These are phyloP conservation scores for Rhabdornis inornatus DNA, from an alignment of 2,113 vertebrate genomes.

Conservation along the genomic window DNA sequence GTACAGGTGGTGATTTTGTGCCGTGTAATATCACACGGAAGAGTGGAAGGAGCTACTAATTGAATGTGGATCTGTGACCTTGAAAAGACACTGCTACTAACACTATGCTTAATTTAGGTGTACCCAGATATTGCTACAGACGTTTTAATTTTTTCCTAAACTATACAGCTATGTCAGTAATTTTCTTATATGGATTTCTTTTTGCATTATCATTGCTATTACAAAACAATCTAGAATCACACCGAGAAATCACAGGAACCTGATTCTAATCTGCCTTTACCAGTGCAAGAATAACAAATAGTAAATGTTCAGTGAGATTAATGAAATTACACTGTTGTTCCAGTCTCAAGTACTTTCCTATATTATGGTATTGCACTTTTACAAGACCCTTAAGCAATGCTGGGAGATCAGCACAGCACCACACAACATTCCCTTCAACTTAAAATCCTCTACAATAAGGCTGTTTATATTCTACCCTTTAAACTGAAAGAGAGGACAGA, in stretches of 20 bases:
- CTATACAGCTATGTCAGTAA: neutral
- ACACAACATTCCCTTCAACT: neutral
- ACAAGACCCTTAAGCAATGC: neutral
- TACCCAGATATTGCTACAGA: neutral
- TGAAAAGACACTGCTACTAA: neutral
- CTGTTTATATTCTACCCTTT: neutral
- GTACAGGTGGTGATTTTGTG: neutral
- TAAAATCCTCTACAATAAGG: neutral
- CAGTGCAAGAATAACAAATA: neutral
- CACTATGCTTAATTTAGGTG: neutral
- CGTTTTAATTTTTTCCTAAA: neutral
- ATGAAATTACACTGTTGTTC: neutral
- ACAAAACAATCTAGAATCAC: neutral
- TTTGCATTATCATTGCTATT: neutral
- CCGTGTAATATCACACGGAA: fast-evolving
- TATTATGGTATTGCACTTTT: neutral
- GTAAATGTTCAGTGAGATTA: neutral
- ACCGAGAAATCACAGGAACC: neutral
- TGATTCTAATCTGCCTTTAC: neutral
- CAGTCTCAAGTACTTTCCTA: neutral
- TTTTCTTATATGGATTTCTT: neutral
- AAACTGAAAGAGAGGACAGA: neutral
- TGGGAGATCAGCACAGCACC: neutral
- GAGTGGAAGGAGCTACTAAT: neutral
- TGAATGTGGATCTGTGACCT: neutral